Conservation (phyloP, 2,113 vertebrate species). For the Sebastes schlegelii region DNA sequence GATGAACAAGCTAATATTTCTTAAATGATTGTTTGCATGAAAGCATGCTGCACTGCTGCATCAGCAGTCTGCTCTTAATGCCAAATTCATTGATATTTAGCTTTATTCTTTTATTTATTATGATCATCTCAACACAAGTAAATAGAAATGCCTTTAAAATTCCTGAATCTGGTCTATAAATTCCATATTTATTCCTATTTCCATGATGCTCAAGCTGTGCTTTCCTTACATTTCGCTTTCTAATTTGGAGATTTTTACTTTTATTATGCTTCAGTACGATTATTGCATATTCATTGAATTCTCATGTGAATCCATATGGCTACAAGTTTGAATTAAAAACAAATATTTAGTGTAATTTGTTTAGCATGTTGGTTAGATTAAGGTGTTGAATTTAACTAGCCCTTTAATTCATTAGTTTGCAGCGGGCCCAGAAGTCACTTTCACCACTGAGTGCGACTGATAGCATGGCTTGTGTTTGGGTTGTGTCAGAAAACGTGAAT, state of each 20-base stretch:
- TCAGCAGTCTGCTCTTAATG: not conserved
- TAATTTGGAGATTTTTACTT: not conserved
- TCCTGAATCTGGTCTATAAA: not conserved
- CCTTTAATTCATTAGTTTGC: conserved; percentile 2
- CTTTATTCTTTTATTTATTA: not conserved
- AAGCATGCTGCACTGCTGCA: conserved; percentile 21
- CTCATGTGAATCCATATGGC: not conserved
- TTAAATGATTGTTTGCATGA: not conserved
- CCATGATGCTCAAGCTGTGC: not conserved
- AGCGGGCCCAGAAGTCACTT: conserved; percentile 43
- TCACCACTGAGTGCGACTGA: conserved; percentile 56
- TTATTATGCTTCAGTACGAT: not conserved
- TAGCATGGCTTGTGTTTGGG: conserved; percentile 71
- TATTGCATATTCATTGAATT: conserved; percentile 2
- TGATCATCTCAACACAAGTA: conserved; percentile 1
- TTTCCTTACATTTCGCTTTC: not conserved
- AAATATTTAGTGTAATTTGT: not conserved
- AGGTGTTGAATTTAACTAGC: not conserved
- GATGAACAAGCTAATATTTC: conserved; percentile 12
- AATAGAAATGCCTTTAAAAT: conserved; percentile 34
- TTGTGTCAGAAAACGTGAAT: conserved; percentile 44
- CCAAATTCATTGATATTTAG: not conserved
- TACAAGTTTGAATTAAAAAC: not conserved
- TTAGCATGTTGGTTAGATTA: not conserved
- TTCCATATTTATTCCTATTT: not conserved